Base-by-base conservation (phyloP, 1,140 invertebrate species). In the Ctenoplectra terminalis region DNA sequence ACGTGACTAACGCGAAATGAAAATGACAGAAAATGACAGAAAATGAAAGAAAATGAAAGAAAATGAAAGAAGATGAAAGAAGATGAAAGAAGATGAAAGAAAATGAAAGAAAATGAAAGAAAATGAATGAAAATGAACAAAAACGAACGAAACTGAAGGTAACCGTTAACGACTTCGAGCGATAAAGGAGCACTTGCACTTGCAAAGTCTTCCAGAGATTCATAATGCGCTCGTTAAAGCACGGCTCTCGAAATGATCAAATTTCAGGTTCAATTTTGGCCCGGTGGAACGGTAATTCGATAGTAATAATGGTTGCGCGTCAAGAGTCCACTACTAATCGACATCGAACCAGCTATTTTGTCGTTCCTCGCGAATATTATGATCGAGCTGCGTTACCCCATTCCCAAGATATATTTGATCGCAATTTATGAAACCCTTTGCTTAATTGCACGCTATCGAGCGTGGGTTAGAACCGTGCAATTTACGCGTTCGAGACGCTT, bases 281-380 rank as follows among this genome's bases (percentile, higher is more conserved):
- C 4, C 48, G 26, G 17, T 5, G 72, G 37, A 37, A 34, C 71
- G 40, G 31, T 67, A 75, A 81, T 74, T 81, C 79, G 50, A 75
- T 80, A 52, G 34, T 48, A 52, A 63, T 75, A 75, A 81, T 50
- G 71, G 61, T 40, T 23, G 26, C 13, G 43, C 58, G 37, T 40
- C 46, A 70, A 82, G 71, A 56, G 76, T 83, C 31, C 56, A 23
- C 50, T 78, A 46, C 61, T 83, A 83, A 83, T 86, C 81, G 70
- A 75, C 70, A 48, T 50, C 69, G 37, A 61, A 50, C 40, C 70
- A 26, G 75, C 74, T 71, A 86, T 52, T 79, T 79, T 74, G 54
- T 56, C 72, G 80, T 61, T 48, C 66, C 43, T 43, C 48, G 37
- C 48, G 61, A 86, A 86, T 87, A 86, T 83, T 77, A 86, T 56